Evolutionary conservation across 2,888 invertebrate species (phyloP), one percentile per base, ranked within the genome.

Genomic region (Neria commutata): DNA sequence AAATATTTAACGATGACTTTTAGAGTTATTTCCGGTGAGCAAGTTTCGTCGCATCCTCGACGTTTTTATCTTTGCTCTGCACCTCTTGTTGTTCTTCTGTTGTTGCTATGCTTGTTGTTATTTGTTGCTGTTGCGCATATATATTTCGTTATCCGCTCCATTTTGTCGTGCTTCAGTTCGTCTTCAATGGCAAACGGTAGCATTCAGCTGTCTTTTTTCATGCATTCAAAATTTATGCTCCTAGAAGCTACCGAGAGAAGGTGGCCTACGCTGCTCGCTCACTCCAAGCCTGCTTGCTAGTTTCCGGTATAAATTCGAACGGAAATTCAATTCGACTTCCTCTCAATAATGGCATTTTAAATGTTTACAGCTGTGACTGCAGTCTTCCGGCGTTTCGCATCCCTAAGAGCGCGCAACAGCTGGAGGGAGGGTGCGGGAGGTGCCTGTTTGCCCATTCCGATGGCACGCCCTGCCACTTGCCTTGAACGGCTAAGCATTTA

Each of bases 381-480:
- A 63, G 54, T 63, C 56, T 60, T 60, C 56, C 60, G 60, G 58
- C 29, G 46, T 49, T 37, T 56, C 53, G 49, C 37, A 49, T 16
- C 53, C 50, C 50, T 47, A 29, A 48, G 42, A 29, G 29, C n/a
- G n/a, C n/a, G n/a, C n/a, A n/a, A n/a, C n/a, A n/a, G n/a, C n/a
- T n/a, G n/a, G n/a, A n/a, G n/a, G n/a, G n/a, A n/a, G n/a, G n/a
- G n/a, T n/a, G n/a, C n/a, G n/a, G n/a, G n/a, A n/a, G n/a, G n/a
- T 47, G 21, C n/a, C 16, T 2, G 23, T 47, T 4, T 47, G 29
- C 29, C 6, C 29, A 29, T 8, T 29, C 6, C 29, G 11, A 29
- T 29, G 29, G 29, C 29, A 11, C 29, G 11, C 6, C 89, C 67
- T 93, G 93, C 83, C 86, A 93, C 89, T 67, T 93, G 93, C 83